Evolutionary conservation across 1,140 invertebrate species (phyloP), one percentile per base, ranked within the genome.

Genomic region (Drosophila asahinai): DNA sequence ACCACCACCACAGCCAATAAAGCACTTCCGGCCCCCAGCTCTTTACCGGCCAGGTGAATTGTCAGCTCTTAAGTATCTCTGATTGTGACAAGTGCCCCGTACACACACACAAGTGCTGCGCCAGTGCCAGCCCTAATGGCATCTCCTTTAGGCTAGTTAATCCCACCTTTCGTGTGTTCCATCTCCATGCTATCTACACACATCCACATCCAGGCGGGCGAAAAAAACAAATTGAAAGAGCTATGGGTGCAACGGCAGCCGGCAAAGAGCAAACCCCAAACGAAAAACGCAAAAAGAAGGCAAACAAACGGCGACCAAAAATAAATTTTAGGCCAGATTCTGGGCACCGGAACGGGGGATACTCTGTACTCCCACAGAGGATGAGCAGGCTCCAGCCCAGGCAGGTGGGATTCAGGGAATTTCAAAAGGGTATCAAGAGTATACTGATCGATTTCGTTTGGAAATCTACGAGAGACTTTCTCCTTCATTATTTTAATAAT

Each of bases 131-230:
- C 27, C 61, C 52, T 68, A 59, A 52, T 71, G 65, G 71, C 38
- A 57, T 30, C 51, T 58, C 25, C 62, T 45, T 33, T 45, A 45
- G 27, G 43, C 27, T 38, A 61, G 76, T 72, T 71, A 72, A 59
- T 78, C 66, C 76, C 77, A 79, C 75, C 66, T 78, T 79, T 78
- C 59, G 66, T 70, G 42, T 79, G 77, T 79, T 65, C 52, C 52
- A 55, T 22, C 22, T 55, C 15, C 63, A 30, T 6, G 27, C 27
- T 30, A 47, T 43, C 19, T 54, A 40, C 48, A 40, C 48, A 55
- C 38, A 42, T 43, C 40, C 17, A 14, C 33, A 70, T 55, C 25
- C 17, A 8, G 33, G 33, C 33, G 33, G 33, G 33, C 1, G 22
- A 36, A 7, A 48, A 55, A 36, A 70, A 54, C 27, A 70, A 68